Percentiles rank a stretch among this genome's conserved stretches.
Conservation (phyloP, 1,140 invertebrate genomes). For the Calliopsis andreniformis region DNA sequence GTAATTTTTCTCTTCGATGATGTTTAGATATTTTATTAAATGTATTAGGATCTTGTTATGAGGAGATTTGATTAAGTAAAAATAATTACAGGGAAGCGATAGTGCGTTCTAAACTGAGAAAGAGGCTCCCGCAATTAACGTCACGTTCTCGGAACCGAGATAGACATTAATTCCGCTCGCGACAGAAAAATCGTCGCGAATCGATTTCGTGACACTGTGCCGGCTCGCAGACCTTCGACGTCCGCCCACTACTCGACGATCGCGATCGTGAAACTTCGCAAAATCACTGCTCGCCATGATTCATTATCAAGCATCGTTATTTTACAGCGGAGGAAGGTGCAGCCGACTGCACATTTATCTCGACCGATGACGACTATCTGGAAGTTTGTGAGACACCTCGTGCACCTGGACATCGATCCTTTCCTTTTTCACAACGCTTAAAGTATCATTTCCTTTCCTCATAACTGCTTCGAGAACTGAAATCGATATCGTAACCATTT, state of each 20-base stretch:
- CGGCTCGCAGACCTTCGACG: slow-evolving; percentile 24
- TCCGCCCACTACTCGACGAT: slow-evolving; percentile 24
- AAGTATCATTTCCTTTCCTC: too few relatives aligned
- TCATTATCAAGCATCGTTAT: slow-evolving; percentile 50
- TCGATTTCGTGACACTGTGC: slow-evolving; percentile 36
- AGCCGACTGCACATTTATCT: slow-evolving; percentile 28
- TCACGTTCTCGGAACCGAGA: slow-evolving; percentile 43
- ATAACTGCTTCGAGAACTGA: too few relatives aligned
- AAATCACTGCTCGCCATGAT: slow-evolving; percentile 49
- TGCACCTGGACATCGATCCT: neutral
- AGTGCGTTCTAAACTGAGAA: too few relatives aligned
- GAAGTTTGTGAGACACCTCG: slow-evolving; percentile 10
- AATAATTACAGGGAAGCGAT: too few relatives aligned
- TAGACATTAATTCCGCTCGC: slow-evolving; percentile 43
- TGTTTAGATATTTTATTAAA: too few relatives aligned
- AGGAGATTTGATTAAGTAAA: too few relatives aligned
- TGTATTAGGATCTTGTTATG: too few relatives aligned
- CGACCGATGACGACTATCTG: slow-evolving; percentile 25
- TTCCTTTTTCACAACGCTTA: too few relatives aligned
- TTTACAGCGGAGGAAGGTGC: slow-evolving; percentile 14
- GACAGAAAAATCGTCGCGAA: slow-evolving; percentile 31
- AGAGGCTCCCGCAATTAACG: slow-evolving; percentile 33
- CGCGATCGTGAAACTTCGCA: slow-evolving; percentile 49
- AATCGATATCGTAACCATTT: too few relatives aligned
- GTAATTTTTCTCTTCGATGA: too few relatives aligned